Base-by-base conservation (phyloP, 2,888 invertebrate genomes). In the Punctoribates punctum region DNA sequence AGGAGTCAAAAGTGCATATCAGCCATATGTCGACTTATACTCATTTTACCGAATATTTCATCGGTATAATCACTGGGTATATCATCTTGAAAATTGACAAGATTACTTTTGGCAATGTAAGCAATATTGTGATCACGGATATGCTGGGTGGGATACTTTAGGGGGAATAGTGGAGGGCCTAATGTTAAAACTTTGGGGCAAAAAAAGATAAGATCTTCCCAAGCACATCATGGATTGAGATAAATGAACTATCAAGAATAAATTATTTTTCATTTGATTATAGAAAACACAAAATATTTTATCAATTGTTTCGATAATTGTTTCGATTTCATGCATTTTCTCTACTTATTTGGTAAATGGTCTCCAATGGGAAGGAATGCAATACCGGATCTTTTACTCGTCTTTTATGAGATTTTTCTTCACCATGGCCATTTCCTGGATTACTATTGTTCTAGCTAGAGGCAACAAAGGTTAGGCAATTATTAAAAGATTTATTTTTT, bases 391-490 rank as follows among this genome's bases (percentile, higher is more conserved):
- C 25, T 60, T 15, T 60, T 60, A 60, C 27, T 60, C 60, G 11
- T 60, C 60, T 15, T 60, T 27, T 60, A 60, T 60, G 60, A 60
- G 27, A 60, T 25, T 60, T 11, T 29, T 60, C 2, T 60, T 60
- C 27, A 9, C 17, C 3, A n/a, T 27, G 2, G 25, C 27, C 13
- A 60, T 60, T 27, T 60, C 6, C 23, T 60, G 60, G 60, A 60
- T 60, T 4, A 60, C 60, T 15, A 11, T 60, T 6, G 20, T 9
- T 27, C 15, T 60, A 4, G 13, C 27, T 3, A 60, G 11, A 27
- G 60, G 60, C 25, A 60, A 60, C 23, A 27, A 27, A 60, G 60
- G 60, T 60, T 60, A 27, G 4, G 27, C 9, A 15, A 60, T 13
- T 17, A 23, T 23, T 20, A 57, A 23, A 57, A 17, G 4, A 23